These are phyloP conservation scores for Colletes latitarsis DNA, from an alignment of 1,140 invertebrate genomes.

Conservation along the genomic window DNA sequence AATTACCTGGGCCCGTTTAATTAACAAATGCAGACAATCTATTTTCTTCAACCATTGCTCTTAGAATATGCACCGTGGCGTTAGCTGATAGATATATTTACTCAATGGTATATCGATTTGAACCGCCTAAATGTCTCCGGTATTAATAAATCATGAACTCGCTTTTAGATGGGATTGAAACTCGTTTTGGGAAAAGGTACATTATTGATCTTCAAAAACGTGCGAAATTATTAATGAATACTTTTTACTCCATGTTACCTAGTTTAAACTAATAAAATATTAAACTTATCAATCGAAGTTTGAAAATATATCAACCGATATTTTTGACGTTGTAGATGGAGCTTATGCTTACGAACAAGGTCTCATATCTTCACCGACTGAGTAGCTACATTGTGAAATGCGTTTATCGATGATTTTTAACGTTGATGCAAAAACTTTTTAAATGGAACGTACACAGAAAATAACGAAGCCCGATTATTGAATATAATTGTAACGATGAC, in stretches of 20 bases:
- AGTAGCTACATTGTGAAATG: not conserved
- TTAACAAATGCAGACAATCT: not conserved
- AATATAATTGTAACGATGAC: not conserved
- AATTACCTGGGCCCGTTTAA: not conserved
- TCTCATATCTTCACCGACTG: not conserved
- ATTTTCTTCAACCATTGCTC: not conserved
- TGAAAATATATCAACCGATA: not conserved
- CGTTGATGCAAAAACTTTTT: not conserved
- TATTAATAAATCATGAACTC: slow-evolving; percentile 1
- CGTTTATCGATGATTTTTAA: not conserved
- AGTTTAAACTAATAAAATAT: not conserved
- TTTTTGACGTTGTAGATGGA: slow-evolving; percentile 22
- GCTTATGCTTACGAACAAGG: not conserved
- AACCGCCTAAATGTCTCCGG: not conserved
- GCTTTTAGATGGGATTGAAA: not conserved
- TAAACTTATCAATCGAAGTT: not conserved
- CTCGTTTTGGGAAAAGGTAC: not conserved
- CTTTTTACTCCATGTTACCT: not conserved
- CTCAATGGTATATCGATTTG: slow-evolving; percentile 1
- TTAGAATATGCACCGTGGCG: slow-evolving; percentile 4
- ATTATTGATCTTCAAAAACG: not conserved
- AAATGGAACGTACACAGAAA: not conserved
- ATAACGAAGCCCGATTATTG: not conserved
- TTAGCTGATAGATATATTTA: slow-evolving; percentile 1
- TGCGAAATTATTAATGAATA: not conserved